Base-by-base conservation (phyloP, 2,797 vertebrate species). In the Rhinichthys osculus region DNA sequence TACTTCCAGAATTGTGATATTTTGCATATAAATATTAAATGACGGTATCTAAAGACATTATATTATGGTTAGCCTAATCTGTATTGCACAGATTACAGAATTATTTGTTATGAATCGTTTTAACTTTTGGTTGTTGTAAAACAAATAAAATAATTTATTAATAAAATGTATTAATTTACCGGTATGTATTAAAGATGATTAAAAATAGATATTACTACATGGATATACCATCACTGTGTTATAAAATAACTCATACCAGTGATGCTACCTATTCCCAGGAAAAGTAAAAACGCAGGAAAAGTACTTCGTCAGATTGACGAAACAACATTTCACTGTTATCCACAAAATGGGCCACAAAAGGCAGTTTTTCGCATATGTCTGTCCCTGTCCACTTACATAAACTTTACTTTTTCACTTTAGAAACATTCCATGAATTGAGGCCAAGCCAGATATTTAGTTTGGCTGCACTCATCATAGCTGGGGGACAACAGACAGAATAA, bases 361-460 rank as follows among this genome's bases (percentile, higher is more conserved):
- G 87, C 86, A 86, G 50, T 64, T 71, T 86, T 91, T 91, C 90
- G 91, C 86, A 91, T 90, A 77, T 93, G 93, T 93, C 89, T 30
- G 89, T 92, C 87, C 89, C 86, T 67, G 35, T 27, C 27, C 89
- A 92, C 90, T 89, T 90, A 66, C 81, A 91, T 84, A 91, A 93
- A 92, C 77, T 89, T 88, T 67, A 76, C 87, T 92, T 91, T 71
- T 92, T 83, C 38, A 50, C 50, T 72, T 84, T 8, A 40, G 88
- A 92, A 93, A 87, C 62, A 88, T 86, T 89, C 88, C 4, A 76
- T 81, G 82, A 91, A 92, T 92, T 90, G 82, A 92, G 87, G 89
- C 88, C 85, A 54, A 17, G 87, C 89, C 92, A 94, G 91, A 91
- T 92, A 91, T 94, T 94, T 92, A 85, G 79, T 86, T 94, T 95